Conservation (phyloP, 2,113 vertebrate species). For the Meleagris gallopavo region DNA sequence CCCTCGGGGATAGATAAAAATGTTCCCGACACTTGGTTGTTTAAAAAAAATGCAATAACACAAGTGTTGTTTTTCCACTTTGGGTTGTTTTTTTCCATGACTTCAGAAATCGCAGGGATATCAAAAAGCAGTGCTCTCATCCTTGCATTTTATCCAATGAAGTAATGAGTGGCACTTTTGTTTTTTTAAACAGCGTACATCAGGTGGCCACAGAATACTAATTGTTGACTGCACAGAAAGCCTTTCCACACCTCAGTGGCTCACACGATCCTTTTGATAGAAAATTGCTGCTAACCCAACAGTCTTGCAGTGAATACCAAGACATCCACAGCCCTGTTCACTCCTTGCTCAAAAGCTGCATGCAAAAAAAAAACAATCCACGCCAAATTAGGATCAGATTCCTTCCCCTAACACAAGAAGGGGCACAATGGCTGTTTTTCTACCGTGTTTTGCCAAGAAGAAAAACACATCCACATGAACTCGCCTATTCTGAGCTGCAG, state of each 20-base stretch:
- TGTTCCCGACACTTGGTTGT: background rate
- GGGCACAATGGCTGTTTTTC: background rate
- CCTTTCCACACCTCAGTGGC: background rate
- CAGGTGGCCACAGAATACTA: background rate
- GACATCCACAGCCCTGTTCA: background rate
- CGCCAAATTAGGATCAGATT: constrained; percentile 25
- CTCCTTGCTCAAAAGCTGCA: background rate
- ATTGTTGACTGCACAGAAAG: constrained; percentile 15
- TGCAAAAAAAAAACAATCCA: background rate
- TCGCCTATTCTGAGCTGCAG: accelerated
- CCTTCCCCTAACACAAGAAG: background rate
- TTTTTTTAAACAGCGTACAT: background rate
- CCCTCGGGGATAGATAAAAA: constrained; percentile 58
- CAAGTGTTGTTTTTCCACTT: background rate
- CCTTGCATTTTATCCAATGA: background rate
- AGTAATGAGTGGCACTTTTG: background rate
- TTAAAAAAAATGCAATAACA: background rate
- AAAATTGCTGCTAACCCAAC: background rate
- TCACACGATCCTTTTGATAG: background rate
- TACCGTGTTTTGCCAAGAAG: background rate
- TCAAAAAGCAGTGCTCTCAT: background rate
- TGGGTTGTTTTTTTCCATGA: constrained; percentile 4
- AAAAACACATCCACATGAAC: constrained; percentile 21
- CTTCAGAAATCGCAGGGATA: background rate
- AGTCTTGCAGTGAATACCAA: background rate